Base-by-base conservation (phyloP, 1,140 invertebrate genomes). In the Cotesia chilonis region DNA sequence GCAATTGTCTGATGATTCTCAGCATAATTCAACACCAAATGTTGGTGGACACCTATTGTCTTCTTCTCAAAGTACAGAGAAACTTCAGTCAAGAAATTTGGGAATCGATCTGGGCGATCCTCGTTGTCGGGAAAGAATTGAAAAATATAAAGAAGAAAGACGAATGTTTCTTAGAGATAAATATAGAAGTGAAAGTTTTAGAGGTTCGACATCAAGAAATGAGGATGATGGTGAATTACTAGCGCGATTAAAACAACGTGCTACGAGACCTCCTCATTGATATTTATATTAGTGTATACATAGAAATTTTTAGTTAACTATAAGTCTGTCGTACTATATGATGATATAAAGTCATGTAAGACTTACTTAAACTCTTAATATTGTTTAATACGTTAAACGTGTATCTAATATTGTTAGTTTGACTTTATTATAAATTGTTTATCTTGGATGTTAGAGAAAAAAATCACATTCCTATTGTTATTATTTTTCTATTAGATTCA, bases 121-220 rank as follows among this genome's bases (percentile, higher is more conserved):
- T 1, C 80, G 83, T 3, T 87, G 93, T 73, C 84, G 93, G 36
- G 93, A 94, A 80, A 84, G 94, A 55, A 96, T 96, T 74, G 94
- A 96, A 82, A 93, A 94, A 80, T 96, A 96, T 80, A 97, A 97
- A 87, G 94, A 96, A 82, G 95, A 96, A 81, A 87, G 95, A n/a
- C 88, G 95, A 68, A 92, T 91, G 67, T 94, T 95, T 79, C 82
- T 97, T 20, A 89, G 94, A 37, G 94, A 96, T 79, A 96, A 96
- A 83, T 95, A 94, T 79, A 92, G 93, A 69, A 93, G 93, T 0
- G 94, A 96, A 78, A 93, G 93, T 20, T 94, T 96, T 72, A 90
- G 92, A 54, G 88, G 90, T 0, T 78, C 77, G 28, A 64, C 78
- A 10, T 80, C 83, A 5, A 85, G 81, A 68, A 70, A 80, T 36